These are phyloP conservation scores for Sebastes iracundus DNA, from an alignment of 2,797 vertebrate genomes.

Conservation along the genomic window DNA sequence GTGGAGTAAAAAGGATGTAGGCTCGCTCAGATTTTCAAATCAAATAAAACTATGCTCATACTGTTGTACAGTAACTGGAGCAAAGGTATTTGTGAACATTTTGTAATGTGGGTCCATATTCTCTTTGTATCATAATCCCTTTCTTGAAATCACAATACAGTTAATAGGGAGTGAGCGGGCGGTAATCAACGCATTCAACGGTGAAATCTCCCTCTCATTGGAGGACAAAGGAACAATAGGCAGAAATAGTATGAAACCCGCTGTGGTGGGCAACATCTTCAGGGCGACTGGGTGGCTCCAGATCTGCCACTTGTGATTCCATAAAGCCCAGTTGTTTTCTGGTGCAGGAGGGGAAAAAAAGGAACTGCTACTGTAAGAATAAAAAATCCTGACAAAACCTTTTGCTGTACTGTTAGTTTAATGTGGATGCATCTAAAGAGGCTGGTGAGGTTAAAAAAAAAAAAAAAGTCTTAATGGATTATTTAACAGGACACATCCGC, in stretches of 20 bases:
- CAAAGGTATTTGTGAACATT: neutral
- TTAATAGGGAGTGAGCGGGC: slow-evolving; percentile 2
- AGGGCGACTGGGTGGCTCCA: slow-evolving; percentile 6
- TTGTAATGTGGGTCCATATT: neutral
- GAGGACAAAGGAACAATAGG: slow-evolving; percentile 31
- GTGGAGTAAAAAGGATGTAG: neutral
- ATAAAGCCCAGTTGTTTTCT: neutral
- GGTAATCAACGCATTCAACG: slow-evolving; percentile 39
- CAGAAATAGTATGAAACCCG: neutral
- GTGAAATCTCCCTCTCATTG: slow-evolving; percentile 41
- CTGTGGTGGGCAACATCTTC: slow-evolving; percentile 13
- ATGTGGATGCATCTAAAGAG: slow-evolving; percentile 49
- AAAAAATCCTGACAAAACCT: slow-evolving; percentile 39
- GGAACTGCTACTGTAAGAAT: neutral
- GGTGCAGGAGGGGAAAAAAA: neutral
- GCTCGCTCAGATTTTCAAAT: neutral
- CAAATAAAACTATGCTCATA: neutral
- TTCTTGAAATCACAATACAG: slow-evolving; percentile 42
- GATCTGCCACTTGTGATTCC: slow-evolving; percentile 53
- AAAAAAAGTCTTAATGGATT: slow-evolving; percentile 72
- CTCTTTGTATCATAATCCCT: slow-evolving; percentile 33
- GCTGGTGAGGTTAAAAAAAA: slow-evolving; percentile 24
- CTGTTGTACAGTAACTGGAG: neutral
- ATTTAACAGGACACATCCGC: slow-evolving; percentile 79
- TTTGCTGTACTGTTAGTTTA: slow-evolving; percentile 32